A percentile compares a stretch with the other conserved stretches of the same genome.
Evolutionary conservation across 2,888 invertebrate genomes (phyloP).

Genomic region (Agonopterix arenella): DNA sequence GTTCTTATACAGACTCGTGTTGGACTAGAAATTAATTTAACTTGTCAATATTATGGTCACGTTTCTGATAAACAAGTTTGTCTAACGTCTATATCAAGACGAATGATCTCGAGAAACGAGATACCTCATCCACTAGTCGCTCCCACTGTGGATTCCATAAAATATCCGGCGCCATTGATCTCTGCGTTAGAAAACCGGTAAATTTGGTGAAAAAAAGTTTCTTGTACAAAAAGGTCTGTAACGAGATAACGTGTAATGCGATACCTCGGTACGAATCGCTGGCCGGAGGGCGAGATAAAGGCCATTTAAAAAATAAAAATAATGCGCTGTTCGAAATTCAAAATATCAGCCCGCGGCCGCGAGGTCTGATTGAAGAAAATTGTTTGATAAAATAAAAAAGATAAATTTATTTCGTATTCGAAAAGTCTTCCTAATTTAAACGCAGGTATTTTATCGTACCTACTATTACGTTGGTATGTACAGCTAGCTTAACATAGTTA

Average conservation of each 20-base stretch:
- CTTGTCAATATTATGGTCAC: conserved; percentile 66
- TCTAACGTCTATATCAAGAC: conserved; percentile 60
- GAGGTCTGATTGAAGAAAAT: conserved; percentile 28
- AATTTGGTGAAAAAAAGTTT: conserved; percentile 39
- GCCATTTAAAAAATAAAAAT: conserved; percentile 52
- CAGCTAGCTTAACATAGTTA: conserved; percentile 1
- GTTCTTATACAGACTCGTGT: conserved; percentile 29
- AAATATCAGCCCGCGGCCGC: conserved; percentile 49
- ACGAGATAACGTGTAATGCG: conserved; percentile 70
- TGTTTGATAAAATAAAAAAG: conserved; percentile 19
- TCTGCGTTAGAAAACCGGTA: conserved; percentile 43
- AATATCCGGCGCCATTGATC: conserved; percentile 48
- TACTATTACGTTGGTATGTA: background rate
- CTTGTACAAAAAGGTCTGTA: conserved; percentile 49
- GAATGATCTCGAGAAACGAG: conserved; percentile 63
- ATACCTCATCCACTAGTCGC: conserved; percentile 41
- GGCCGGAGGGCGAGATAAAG: conserved; percentile 64
- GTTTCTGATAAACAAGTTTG: conserved; percentile 59
- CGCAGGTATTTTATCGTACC: too few species aligned
- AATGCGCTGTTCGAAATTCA: conserved; percentile 57
- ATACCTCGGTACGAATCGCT: conserved; percentile 63
- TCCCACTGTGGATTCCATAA: conserved; percentile 56
- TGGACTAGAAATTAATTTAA: conserved; percentile 52
- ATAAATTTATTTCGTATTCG: conserved; percentile 16
- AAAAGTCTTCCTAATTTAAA: background rate